Base-by-base conservation (phyloP, 2,797 vertebrate genomes). In the Onychomys leucogaster region DNA sequence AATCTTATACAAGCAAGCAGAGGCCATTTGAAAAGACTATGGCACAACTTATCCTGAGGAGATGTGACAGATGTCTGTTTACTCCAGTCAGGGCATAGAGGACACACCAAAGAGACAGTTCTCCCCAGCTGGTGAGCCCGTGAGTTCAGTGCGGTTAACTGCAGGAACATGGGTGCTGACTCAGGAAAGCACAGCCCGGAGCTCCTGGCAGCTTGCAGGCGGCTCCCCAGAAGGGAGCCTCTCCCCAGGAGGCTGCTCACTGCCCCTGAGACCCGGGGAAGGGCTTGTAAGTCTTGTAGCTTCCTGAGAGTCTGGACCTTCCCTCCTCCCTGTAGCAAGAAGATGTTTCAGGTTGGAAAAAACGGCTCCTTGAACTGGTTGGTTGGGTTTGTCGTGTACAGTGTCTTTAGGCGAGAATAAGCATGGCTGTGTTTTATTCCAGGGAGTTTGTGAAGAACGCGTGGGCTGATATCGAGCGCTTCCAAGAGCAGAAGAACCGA, bases 401-500 rank as follows among this genome's bases (percentile, higher is more conserved):
- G 23, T 46, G 25, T 55, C 63, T 59, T 90, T 94, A 96, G 95
- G 43, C 81, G 87, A 37, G 89, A 95, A 21, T 55, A 88, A 76
- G 97, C 89, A 96, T 73, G 89, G 84, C 82, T 95, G 63, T 59
- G 52, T 37, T 98, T 92, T 84, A 96, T 98, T 99, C 86, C 98
- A 99, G 99, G 84, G 99, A 99, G 93, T 99, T 99, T 96, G 99
- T 99, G 96, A 99, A 99, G 97, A 99, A 99, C 95, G 99, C 99
- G 4, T 99, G 99, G 99, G 98, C 98, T 94, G 99, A 99, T 97
- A 99, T 99, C 37, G 99, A 99, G 88, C 99, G 99, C 75, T 99
- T 99, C 90, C 99, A 99, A 97, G 99, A 99, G 91, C 99, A 99
- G 97, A 99, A 99, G 98, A 99, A 99, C 97, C 99, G 98, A 12